Evolutionary conservation across 2,797 vertebrate genomes (phyloP), one percentile per base, ranked within the genome.

Genomic region (Fistularia tabacaria): DNA sequence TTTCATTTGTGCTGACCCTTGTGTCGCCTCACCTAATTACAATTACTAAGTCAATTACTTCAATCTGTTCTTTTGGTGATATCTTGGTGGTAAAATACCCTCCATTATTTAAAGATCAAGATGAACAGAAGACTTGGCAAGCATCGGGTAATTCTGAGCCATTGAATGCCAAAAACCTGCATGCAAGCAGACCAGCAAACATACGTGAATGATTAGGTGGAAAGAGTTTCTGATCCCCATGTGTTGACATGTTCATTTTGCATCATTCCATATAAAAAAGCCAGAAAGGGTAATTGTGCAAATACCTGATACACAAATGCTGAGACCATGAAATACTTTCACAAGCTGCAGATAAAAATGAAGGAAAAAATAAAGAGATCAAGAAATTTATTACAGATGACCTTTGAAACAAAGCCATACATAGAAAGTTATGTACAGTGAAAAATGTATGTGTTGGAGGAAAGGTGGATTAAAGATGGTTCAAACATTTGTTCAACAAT

Each of bases 171-270:
- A 57, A 69, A 37, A 36, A 38, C 43, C 50, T 51, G 56, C 50
- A 46, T 0, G 11, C 46, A 52, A 36, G 38, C 59, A 66, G 58
- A 60, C 51, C 52, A 39, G 38, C 56, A 62, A 51, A 69, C 77
- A 79, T 60, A 10, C 11, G 49, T 74, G 42, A 67, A 56, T 69
- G 47, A 82, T 84, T 77, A 80, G 62, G 15, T 38, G 13, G 62
- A 64, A 73, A 73, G 65, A 14, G 53, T 60, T 58, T 59, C 43
- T 0, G 51, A 41, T 64, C 67, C 55, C 52, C 51, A 52, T 56
- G 61, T 10, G 7, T 54, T 14, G 3, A 59, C 59, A 5, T 25
- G 25, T 25, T 25, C 25, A 25, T 76, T 66, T 55, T 62, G 10
- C 52, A 55, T 50, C 25, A n/a, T 62, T 52, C n/a, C 47, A 15